Percentiles rank a stretch among this genome's conserved stretches.
Evolutionary conservation across 2,888 invertebrate genomes (phyloP).

Genomic region (Catocala sponsa): DNA sequence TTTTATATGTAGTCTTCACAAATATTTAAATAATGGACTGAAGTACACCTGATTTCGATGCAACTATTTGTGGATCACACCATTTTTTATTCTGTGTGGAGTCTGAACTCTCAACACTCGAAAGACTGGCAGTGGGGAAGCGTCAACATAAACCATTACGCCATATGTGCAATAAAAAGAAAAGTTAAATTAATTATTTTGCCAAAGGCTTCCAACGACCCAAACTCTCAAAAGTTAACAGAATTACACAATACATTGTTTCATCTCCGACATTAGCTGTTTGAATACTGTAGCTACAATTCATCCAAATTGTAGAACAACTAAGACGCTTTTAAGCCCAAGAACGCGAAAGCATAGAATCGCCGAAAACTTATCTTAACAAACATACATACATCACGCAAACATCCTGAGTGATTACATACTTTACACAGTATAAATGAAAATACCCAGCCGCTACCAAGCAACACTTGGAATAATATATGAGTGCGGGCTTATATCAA

Average conservation of each 20-base stretch:
- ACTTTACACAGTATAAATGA: slow-evolving; percentile 37
- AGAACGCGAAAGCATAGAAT: neutral
- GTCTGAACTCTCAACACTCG: too few species aligned
- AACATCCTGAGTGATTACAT: slow-evolving; percentile 28
- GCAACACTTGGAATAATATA: slow-evolving; percentile 26
- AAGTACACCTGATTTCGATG: too few species aligned
- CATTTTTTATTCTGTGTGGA: too few species aligned
- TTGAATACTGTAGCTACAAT: neutral
- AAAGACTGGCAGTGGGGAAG: too few species aligned
- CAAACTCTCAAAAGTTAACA: too few species aligned
- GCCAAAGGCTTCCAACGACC: too few species aligned
- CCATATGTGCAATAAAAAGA: too few species aligned
- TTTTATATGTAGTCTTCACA: too few species aligned
- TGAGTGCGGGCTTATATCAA: slow-evolving; percentile 24
- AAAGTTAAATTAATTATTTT: too few species aligned
- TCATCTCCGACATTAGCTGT: neutral
- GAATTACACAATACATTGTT: neutral
- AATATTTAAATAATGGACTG: too few species aligned
- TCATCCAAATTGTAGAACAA: neutral
- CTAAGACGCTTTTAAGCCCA: neutral
- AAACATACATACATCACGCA: slow-evolving; percentile 26
- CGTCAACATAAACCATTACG: too few species aligned
- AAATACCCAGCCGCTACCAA: slow-evolving; percentile 18
- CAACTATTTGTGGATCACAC: too few species aligned
- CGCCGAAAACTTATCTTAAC: neutral